Conservation (phyloP, 2,888 invertebrate species). For the Thecocarcelia acutangulata region DNA sequence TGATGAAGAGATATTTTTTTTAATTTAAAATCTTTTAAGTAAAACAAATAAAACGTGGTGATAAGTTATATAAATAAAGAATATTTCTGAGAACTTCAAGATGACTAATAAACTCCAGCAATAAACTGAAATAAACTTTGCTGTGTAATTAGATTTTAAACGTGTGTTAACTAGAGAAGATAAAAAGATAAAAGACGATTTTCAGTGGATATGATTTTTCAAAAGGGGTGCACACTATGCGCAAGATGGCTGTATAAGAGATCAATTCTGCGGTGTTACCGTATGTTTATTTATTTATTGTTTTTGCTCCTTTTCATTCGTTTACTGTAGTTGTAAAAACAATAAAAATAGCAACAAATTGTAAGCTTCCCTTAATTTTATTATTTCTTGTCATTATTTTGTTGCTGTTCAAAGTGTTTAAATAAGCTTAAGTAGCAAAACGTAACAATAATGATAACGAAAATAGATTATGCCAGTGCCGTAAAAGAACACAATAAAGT, state of each 20-base stretch:
- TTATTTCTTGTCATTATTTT: conserved; percentile 34
- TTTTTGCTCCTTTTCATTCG: conserved; percentile 1
- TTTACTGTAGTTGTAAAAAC: conserved; percentile 45
- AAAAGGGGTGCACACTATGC: too few relatives aligned
- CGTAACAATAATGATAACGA: conserved; percentile 31
- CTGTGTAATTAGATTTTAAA: background rate
- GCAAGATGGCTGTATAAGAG: too few relatives aligned
- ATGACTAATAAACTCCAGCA: too few relatives aligned
- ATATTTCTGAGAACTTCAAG: too few relatives aligned
- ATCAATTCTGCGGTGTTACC: conserved; percentile 32
- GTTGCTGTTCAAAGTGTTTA: conserved; percentile 47
- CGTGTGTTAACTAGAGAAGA: background rate
- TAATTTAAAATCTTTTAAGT: too few relatives aligned
- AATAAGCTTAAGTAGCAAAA: conserved; percentile 58
- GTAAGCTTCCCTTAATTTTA: conserved; percentile 61
- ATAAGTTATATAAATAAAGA: too few relatives aligned
- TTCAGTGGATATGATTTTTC: too few relatives aligned
- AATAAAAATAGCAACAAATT: conserved; percentile 52
- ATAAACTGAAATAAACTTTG: too few relatives aligned
- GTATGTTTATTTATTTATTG: conserved; percentile 32
- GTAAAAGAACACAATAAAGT: conserved; percentile 4
- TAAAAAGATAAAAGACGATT: too few relatives aligned
- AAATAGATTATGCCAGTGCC: conserved; percentile 1
- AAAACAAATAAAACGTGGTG: too few relatives aligned
- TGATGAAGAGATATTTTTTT: too few relatives aligned